Percentiles rank a stretch among this genome's conserved stretches.
These are phyloP conservation scores for Calidris pygmaea DNA, from an alignment of 2,113 vertebrate genomes.

Conservation along the genomic window DNA sequence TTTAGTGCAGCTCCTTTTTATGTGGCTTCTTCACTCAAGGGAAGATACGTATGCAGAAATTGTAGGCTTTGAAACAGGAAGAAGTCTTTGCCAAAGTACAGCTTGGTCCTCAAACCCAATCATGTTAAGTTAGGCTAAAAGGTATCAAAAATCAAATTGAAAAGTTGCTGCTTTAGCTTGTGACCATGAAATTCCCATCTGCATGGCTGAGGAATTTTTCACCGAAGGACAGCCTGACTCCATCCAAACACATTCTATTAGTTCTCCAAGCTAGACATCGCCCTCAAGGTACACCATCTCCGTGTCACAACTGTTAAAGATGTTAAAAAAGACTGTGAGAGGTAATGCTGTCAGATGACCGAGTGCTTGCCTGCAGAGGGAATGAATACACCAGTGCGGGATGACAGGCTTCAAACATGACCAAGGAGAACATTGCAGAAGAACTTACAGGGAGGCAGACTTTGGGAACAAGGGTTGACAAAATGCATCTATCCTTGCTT, in stretches of 20 bases:
- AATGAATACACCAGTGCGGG: background rate
- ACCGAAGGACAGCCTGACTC: background rate
- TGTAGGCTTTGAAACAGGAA: background rate
- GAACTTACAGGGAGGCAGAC: background rate
- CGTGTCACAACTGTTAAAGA: background rate
- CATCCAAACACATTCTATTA: background rate
- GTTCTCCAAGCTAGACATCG: background rate
- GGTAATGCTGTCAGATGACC: background rate
- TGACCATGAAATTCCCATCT: background rate
- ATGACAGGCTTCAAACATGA: background rate
- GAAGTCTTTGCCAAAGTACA: background rate
- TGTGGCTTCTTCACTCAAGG: background rate
- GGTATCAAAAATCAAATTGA: background rate
- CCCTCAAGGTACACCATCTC: background rate
- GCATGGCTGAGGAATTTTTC: background rate
- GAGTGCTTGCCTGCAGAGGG: background rate
- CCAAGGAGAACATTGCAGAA: background rate
- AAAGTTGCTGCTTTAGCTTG: background rate
- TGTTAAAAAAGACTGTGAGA: background rate
- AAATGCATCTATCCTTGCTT: background rate
- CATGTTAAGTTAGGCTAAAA: background rate
- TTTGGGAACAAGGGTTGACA: background rate
- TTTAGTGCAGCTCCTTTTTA: background rate
- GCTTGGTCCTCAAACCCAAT: background rate
- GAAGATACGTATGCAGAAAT: background rate